phyloP scores from a whole-genome alignment of 2,888 invertebrate species.

The Mantis religiosa region DNA sequence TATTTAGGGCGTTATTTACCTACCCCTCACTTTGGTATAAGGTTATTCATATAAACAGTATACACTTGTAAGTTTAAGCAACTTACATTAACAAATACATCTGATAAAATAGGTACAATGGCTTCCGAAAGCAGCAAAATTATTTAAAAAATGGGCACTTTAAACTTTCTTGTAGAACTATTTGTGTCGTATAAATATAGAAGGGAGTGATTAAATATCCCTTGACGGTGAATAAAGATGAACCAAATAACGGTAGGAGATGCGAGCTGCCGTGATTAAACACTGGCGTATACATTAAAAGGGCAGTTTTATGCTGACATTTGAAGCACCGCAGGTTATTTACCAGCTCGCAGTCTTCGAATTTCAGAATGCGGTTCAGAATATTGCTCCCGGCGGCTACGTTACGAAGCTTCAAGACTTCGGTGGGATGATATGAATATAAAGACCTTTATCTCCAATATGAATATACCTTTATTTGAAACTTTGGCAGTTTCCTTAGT shows the following conservation, averaged over 20 bases:
- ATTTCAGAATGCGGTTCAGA: not conserved
- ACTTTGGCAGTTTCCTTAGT: not conserved
- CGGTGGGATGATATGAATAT: not conserved
- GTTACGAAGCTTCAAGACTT: not conserved
- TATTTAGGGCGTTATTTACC: no score
- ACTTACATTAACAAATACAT: no score
- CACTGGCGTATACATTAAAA: not conserved
- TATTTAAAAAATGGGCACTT: no score
- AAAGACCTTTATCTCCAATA: not conserved
- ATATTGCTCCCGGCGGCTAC: not conserved
- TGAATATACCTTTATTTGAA: not conserved
- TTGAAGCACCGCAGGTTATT: not conserved
- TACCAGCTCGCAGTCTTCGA: not conserved
- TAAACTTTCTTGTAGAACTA: no score
- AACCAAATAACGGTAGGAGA: not conserved
- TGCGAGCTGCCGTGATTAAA: not conserved
- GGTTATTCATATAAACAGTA: no score
- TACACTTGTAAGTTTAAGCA: no score
- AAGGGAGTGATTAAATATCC: no score
- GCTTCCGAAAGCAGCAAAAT: no score
- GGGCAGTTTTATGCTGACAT: not conserved
- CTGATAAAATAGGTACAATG: no score
- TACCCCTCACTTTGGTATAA: no score
- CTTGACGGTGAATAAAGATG: not conserved
- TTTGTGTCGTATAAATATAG: no score